Percentiles rank a stretch among this genome's conserved stretches.
Conservation (phyloP, 1,140 invertebrate genomes). For the Drosophila miranda region DNA sequence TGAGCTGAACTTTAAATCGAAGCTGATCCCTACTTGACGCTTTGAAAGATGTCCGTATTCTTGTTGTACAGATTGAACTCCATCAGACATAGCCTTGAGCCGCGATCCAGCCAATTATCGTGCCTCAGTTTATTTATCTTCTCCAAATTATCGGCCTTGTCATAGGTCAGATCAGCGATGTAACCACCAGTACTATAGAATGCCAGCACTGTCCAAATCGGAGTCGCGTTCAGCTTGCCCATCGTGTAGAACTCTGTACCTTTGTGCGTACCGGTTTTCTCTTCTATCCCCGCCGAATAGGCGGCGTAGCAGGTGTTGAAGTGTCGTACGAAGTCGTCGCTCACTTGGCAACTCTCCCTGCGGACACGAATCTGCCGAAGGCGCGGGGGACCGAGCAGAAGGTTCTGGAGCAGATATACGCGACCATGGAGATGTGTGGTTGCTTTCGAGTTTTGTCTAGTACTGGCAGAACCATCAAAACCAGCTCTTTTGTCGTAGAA, state of each 20-base stretch:
- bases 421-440: conserved; percentile 21
- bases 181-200: conserved; percentile 63
- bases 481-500: too few relatives aligned
- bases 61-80: conserved; percentile 73
- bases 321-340: conserved; percentile 51
- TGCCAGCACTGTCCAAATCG: conserved; percentile 52
- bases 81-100: conserved; percentile 56
- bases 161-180: conserved; percentile 45
- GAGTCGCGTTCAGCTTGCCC: conserved; percentile 29
- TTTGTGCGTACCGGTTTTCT: conserved; percentile 39
- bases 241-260: conserved; percentile 41
- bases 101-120: conserved; percentile 65
- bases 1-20: not conserved
- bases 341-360: conserved; percentile 59
- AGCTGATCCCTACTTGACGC: conserved; percentile 54
- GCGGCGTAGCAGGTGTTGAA: conserved; percentile 68
- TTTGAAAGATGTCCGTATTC: conserved; percentile 67
- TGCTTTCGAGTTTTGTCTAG: not conserved
- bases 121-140: conserved; percentile 30
- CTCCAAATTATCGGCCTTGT: conserved; percentile 26
- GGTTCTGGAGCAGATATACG: conserved; percentile 63
- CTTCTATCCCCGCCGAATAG: conserved; percentile 19
- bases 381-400: conserved; percentile 66
- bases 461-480: not conserved
- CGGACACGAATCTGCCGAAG: conserved; percentile 66